Percentiles rank a stretch among this genome's conserved stretches.
Evolutionary conservation across 2,888 invertebrate genomes (phyloP).

Genomic region (Fissipunctia ypsillon): DNA sequence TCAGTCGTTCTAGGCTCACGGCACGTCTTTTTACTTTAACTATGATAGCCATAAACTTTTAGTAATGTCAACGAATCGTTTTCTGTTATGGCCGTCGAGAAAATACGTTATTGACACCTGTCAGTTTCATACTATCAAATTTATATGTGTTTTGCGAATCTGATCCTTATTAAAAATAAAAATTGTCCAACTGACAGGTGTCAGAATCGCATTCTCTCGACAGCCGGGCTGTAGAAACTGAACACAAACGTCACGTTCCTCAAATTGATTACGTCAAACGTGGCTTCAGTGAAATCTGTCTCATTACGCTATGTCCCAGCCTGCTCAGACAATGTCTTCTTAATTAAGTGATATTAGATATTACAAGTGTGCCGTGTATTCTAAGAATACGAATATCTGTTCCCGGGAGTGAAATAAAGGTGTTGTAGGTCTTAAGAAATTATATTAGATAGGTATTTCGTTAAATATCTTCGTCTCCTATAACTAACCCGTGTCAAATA

Average conservation of each 20-base stretch:
- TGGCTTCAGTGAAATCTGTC: slow-evolving; percentile 40
- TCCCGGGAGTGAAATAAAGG: slow-evolving; percentile 16
- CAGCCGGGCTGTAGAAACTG: too few species aligned
- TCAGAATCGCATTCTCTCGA: too few species aligned
- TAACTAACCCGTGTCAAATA: too few species aligned
- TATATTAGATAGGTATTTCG: slow-evolving; percentile 11
- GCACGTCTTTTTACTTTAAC: neutral
- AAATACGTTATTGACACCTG: too few species aligned
- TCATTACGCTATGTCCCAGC: slow-evolving; percentile 44
- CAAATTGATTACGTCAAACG: slow-evolving; percentile 52
- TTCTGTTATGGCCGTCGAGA: too few species aligned
- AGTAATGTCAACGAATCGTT: too few species aligned
- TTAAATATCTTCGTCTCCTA: neutral
- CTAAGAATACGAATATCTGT: slow-evolving; percentile 32
- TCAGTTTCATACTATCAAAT: too few species aligned
- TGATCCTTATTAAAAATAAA: too few species aligned
- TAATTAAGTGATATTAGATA: slow-evolving; percentile 60
- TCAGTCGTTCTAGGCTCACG: neutral
- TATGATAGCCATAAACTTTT: too few species aligned
- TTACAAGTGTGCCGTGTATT: slow-evolving; percentile 42
- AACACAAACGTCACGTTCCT: slow-evolving; percentile 26
- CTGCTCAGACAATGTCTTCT: slow-evolving; percentile 48
- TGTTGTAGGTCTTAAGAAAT: slow-evolving; percentile 24
- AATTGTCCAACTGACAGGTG: too few species aligned
- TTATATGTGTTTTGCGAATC: too few species aligned